A percentile compares a stretch with the other conserved stretches of the same genome.
phyloP scores from a whole-genome alignment of 2,888 invertebrate genomes.

The Holacanthella duospinosa region DNA sequence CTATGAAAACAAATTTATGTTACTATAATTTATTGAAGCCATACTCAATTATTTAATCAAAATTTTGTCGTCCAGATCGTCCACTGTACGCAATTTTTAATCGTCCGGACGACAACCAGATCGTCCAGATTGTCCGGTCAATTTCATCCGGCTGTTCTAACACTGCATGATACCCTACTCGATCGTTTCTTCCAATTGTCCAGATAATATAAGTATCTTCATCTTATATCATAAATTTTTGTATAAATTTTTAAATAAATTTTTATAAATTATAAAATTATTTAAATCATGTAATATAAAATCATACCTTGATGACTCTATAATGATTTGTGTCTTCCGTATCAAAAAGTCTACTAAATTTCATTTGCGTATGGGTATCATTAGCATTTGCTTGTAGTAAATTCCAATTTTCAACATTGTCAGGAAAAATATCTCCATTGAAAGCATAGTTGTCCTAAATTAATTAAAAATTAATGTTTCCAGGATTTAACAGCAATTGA shows the following conservation, averaged over 20 bases:
- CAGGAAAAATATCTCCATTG: not conserved
- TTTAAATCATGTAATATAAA: too few species aligned
- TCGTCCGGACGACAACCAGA: too few species aligned
- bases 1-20: too few species aligned
- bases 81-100: too few species aligned
- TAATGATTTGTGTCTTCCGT: slow-evolving; percentile 10
- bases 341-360: slow-evolving; percentile 9
- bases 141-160: too few species aligned
- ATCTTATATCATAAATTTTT: not conserved
- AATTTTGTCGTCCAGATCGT: too few species aligned
- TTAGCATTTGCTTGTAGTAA: slow-evolving; percentile 5
- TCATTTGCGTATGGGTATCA: slow-evolving; percentile 13
- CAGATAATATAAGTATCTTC: slow-evolving; percentile 11
- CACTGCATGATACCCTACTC: slow-evolving; percentile 11
- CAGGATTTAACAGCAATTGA: too few species aligned
- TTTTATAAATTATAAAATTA: too few species aligned
- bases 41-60: too few species aligned
- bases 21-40: too few species aligned
- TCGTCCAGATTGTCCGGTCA: too few species aligned
- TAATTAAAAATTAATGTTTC: too few species aligned
- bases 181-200: slow-evolving; percentile 13
- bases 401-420: slow-evolving; percentile 9
- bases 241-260: not conserved
- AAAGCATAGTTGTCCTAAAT: not conserved
- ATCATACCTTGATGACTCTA: not conserved